Percentiles rank a stretch among this genome's conserved stretches.
Conservation (phyloP, 2,797 vertebrate species). For the Denticeps clupeoides region DNA sequence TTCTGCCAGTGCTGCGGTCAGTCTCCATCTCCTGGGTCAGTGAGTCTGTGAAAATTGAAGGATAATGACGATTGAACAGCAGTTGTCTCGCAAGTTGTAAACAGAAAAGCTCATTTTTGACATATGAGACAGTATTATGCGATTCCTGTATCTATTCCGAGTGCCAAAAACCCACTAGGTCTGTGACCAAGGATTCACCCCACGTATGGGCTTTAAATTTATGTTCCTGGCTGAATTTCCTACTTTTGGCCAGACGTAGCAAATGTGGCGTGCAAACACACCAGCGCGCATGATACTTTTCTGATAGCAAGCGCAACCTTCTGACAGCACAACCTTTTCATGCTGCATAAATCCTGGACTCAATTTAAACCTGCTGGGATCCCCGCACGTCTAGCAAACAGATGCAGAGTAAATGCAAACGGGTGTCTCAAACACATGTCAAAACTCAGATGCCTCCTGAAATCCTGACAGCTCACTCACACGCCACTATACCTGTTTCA, state of each 20-base stretch:
- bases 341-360: neutral
- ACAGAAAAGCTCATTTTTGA: no score
- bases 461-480: constrained; percentile 27
- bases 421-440: constrained; percentile 19
- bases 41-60: constrained; percentile 87
- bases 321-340: neutral
- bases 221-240: neutral
- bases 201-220: no score
- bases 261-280: neutral
- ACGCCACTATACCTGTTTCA: no score
- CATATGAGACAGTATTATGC: no score
- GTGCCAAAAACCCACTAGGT: no score
- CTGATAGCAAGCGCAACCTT: neutral
- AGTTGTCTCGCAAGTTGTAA: no score
- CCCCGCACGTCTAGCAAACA: no score
- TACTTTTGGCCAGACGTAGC: neutral
- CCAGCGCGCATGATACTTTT: neutral
- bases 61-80: constrained; percentile 81
- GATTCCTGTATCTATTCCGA: no score
- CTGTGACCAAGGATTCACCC: no score
- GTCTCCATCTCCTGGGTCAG: constrained; percentile 99
- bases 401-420: no score
- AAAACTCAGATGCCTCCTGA: constrained; percentile 22
- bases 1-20: constrained; percentile 98
- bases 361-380: neutral